Conservation (phyloP, 2,888 invertebrate genomes). For the Alsophila aescularia region DNA sequence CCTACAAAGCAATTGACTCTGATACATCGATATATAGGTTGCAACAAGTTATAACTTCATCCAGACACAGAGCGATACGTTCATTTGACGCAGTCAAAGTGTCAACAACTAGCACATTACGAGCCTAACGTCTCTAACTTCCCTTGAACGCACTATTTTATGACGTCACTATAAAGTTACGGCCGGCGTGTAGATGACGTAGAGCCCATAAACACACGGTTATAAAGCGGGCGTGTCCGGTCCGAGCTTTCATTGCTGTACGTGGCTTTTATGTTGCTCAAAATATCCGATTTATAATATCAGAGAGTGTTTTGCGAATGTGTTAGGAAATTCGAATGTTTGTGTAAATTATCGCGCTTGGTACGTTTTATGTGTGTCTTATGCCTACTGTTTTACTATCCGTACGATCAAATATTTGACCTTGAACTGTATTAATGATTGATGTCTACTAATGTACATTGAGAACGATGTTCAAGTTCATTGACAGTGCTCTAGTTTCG, state of each 20-base stretch:
- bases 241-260: conserved; percentile 33
- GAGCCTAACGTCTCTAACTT: conserved; percentile 42
- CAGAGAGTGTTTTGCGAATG: conserved; percentile 7
- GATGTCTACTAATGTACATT: too few species aligned
- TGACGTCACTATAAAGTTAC: conserved; percentile 54
- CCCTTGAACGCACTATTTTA: conserved; percentile 49
- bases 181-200: conserved; percentile 47
- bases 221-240: conserved; percentile 49
- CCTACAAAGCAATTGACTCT: too few species aligned
- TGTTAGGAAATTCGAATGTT: conserved; percentile 1
- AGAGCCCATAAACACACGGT: conserved; percentile 52
- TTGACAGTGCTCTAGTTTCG: too few species aligned
- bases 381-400: too few species aligned
- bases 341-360: conserved; percentile 13
- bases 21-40: too few species aligned
- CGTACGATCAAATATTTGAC: too few species aligned
- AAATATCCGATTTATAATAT: conserved; percentile 32
- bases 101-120: conserved; percentile 36
- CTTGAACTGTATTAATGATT: too few species aligned
- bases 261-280: conserved; percentile 35
- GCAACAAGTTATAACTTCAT: too few species aligned
- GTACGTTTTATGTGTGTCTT: too few species aligned
- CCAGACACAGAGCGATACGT: conserved; percentile 4
- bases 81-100: conserved; percentile 26
- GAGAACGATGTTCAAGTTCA: too few species aligned